Percentiles rank a stretch among this genome's conserved stretches.
These are phyloP conservation scores for Cyclophora albipunctata DNA, from an alignment of 2,888 invertebrate species.

Conservation along the genomic window DNA sequence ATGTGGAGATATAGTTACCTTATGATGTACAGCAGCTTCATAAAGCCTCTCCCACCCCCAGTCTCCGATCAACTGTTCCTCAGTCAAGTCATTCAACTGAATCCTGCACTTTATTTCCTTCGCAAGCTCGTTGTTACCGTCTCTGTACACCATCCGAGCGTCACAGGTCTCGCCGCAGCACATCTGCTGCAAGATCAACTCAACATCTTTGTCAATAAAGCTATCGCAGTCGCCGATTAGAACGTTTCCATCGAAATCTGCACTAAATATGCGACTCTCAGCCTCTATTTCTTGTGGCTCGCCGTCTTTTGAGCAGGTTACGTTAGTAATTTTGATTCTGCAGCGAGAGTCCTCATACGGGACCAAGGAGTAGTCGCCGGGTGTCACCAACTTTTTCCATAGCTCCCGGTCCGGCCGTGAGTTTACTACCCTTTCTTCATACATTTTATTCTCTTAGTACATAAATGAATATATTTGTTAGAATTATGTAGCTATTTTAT, in stretches of 20 bases:
- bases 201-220: slow-evolving; percentile 70
- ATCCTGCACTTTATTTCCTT: slow-evolving; percentile 56
- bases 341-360: slow-evolving; percentile 66
- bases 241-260: slow-evolving; percentile 56
- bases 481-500: slow-evolving; percentile 22
- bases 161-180: slow-evolving; percentile 60
- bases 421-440: slow-evolving; percentile 39
- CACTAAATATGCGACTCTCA: slow-evolving; percentile 47
- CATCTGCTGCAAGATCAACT: slow-evolving; percentile 72
- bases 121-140: slow-evolving; percentile 34
- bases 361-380: slow-evolving; percentile 56
- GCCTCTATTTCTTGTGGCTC: slow-evolving; percentile 45
- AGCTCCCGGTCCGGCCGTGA: slow-evolving; percentile 52
- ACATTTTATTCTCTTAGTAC: slow-evolving; percentile 27
- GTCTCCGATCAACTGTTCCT: slow-evolving; percentile 68
- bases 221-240: slow-evolving; percentile 65
- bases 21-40: slow-evolving; percentile 65
- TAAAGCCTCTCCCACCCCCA: slow-evolving; percentile 75
- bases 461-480: neutral
- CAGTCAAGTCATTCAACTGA: slow-evolving; percentile 54
- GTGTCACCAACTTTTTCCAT: slow-evolving; percentile 46
- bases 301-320: slow-evolving; percentile 36
- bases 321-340: slow-evolving; percentile 44
- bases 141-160: slow-evolving; percentile 49
- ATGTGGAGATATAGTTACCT: slow-evolving; percentile 31